Conservation (phyloP, 2,113 vertebrate genomes). For the Polypterus senegalus region DNA sequence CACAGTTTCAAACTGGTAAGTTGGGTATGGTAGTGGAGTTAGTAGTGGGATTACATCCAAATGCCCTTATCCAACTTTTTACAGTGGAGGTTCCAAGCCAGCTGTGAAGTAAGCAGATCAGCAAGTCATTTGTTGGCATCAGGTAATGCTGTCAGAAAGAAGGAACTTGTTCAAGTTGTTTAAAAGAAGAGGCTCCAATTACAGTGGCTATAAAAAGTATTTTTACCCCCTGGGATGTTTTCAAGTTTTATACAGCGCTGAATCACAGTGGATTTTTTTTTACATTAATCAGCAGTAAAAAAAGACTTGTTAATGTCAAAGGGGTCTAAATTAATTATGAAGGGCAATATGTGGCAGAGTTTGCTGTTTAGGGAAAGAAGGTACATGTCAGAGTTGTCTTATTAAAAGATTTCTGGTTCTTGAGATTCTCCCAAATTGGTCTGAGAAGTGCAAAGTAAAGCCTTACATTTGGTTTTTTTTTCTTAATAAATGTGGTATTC, state of each 20-base stretch:
- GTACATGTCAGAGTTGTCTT: too few species aligned
- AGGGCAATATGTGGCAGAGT: too few species aligned
- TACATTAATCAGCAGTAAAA: too few species aligned
- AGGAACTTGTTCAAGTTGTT: neutral
- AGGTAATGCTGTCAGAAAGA: neutral
- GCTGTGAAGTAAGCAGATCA: neutral
- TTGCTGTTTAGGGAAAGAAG: too few species aligned
- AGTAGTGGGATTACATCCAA: neutral
- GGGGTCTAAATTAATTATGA: too few species aligned
- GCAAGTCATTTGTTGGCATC: neutral
- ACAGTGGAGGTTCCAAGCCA: neutral
- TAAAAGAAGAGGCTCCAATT: neutral
- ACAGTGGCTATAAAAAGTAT: too few species aligned
- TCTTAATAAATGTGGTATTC: neutral
- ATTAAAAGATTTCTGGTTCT: too few species aligned
- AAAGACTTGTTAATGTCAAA: too few species aligned
- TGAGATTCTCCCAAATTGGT: too few species aligned
- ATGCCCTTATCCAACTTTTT: neutral
- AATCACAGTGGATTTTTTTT: too few species aligned
- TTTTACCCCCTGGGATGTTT: too few species aligned
- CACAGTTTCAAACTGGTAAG: slow-evolving; percentile 82
- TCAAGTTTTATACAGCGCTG: too few species aligned
- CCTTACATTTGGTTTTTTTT: neutral
- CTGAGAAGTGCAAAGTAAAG: neutral
- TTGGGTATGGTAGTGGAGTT: slow-evolving; percentile 4